Conservation (phyloP, 2,888 invertebrate genomes). For the Chrysotoxum bicinctum region DNA sequence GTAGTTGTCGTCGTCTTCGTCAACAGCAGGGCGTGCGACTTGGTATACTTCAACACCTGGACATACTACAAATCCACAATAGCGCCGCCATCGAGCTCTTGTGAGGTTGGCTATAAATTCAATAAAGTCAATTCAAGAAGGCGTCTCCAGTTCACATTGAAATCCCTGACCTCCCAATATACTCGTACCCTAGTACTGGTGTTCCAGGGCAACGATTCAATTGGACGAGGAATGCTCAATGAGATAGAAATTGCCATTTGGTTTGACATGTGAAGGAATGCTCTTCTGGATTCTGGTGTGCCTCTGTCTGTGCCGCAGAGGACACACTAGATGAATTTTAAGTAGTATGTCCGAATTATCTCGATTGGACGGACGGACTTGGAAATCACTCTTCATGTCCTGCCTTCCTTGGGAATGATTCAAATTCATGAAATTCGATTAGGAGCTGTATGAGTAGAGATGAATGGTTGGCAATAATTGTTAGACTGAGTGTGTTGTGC, state of each 20-base stretch:
- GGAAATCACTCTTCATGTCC: constrained; percentile 1
- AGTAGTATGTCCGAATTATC: constrained; percentile 30
- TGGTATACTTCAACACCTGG: constrained; percentile 8
- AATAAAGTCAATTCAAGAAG: constrained; percentile 13
- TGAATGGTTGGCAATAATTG: neutral
- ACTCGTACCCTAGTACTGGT: neutral
- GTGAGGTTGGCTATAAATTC: constrained; percentile 1
- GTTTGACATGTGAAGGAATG: constrained; percentile 26
- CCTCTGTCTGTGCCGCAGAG: constrained; percentile 7
- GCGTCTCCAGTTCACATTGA: neutral
- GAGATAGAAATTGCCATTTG: constrained; percentile 23
- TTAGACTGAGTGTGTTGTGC: neutral
- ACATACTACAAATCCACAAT: neutral
- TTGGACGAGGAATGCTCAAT: neutral
- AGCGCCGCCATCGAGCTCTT: neutral
- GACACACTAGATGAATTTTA: constrained; percentile 37
- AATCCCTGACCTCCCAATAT: constrained; percentile 1
- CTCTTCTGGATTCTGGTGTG: neutral
- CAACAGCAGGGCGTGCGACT: neutral
- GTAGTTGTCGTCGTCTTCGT: neutral
- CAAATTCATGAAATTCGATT: constrained; percentile 13
- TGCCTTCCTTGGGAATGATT: neutral
- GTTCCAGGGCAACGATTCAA: constrained; percentile 7
- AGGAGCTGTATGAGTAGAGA: neutral
- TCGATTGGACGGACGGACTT: neutral